Base-by-base conservation (phyloP, 2,797 vertebrate species). In the Leptoclinus maculatus region DNA sequence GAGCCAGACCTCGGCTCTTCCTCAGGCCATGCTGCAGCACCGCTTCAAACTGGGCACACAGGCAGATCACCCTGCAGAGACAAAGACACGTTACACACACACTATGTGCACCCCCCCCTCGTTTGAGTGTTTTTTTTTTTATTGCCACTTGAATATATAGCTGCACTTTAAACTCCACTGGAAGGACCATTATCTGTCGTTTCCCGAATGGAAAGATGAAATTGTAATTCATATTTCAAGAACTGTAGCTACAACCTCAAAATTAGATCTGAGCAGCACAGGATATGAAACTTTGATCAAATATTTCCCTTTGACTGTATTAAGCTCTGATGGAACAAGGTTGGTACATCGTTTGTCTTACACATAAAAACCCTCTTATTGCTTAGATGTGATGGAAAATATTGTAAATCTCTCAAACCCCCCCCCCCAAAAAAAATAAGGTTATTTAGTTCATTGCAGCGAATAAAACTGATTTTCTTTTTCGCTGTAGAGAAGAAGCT, bases 31-130 rank as follows among this genome's bases (percentile, higher is more conserved):
- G 98, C 93, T 99, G 98, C 74, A 99, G 93, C 79, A 99, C 97
- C 0, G 95, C 95, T 88, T 99, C 98, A 81, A 99, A 97, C 95
- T 99, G 97, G 83, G 98, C 98, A 32, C 98, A 99, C 70, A 99
- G 93, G 83, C 98, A 99, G 80, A 98, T 99, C 59, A 99, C 98
- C 89, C 98, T 99, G 95, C 74, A 79, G 90, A n/a, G 86, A 72
- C 87, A 87, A 53, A 73, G 13, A 81, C 14, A 74, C 11, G 36
- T 45, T 14, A 56, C 13, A 10, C 38, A n/a, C n/a, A n/a, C n/a
- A 54, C n/a, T 4, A 5, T 4, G 17, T 29, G 41, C 19, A 59
- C 17, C 7, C 41, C n/a, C 13, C 38, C 4, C 29, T 1, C 29
- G 5, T 32, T 32, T 7, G 13, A 0, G 16, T 27, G 43, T 6